Evolutionary conservation across 2,888 invertebrate genomes (phyloP), one percentile per base, ranked within the genome.

Genomic region (Ichneumon xanthorius): DNA sequence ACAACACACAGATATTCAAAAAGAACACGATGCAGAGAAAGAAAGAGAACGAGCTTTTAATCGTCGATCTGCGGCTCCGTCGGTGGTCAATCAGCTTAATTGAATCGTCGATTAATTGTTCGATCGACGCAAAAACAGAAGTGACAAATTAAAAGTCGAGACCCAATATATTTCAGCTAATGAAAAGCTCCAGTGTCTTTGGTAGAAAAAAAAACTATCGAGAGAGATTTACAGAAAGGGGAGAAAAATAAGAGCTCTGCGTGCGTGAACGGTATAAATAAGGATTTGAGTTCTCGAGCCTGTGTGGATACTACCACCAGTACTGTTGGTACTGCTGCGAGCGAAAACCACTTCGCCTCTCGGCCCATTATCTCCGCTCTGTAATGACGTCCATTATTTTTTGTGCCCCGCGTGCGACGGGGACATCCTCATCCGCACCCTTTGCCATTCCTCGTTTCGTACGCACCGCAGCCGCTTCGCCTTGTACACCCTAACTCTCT

Each of bases 321-420:
- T 22, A 33, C 75, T 58, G 45, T 19, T 19, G 40, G 71, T 61
- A 67, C n/a, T 63, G 40, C 26, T 53, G 37, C 68, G 70, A 73
- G 77, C 73, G 68, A 70, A 81, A 84, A 84, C 80, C 77, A 79
- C 82, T 79, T 85, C 79, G 75, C 82, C 82, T 80, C 85, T 79
- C 53, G 85, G 86, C 86, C 91, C 90, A 90, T 92, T 92, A 92
- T 92, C 90, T 88, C 82, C 86, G 83, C 86, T 88, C 88, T 88
- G 88, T 92, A 92, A 92, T 91, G 91, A 92, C 89, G 89, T 90
- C 90, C 89, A 91, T 90, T 90, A 91, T 90, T 92, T 92, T 92
- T 92, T 92, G 89, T 89, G 80, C 88, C 86, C 80, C 78, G 26
- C 63, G 63, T 30, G 30, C 30, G 76, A 82, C 58, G 79, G 76